Evolutionary conservation across 2,113 vertebrate species (phyloP).

Genomic region (Pterocles gutturalis): DNA sequence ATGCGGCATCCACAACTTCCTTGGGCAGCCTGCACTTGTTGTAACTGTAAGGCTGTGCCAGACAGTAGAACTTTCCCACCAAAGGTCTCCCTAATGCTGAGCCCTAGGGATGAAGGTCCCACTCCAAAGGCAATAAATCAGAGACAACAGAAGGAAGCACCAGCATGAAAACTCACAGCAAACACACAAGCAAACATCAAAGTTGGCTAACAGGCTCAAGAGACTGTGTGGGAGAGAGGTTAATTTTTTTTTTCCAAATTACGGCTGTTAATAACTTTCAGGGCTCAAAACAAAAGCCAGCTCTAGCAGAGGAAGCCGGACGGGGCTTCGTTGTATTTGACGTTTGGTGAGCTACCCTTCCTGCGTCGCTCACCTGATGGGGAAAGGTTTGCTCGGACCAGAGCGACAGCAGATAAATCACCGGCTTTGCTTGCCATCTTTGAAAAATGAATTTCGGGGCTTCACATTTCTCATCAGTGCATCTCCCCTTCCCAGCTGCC

Average conservation of each 20-base stretch:
- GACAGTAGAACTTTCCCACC: background rate
- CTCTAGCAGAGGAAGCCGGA: constrained; percentile 42
- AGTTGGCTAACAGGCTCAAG: background rate
- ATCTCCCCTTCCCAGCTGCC: constrained; percentile 55
- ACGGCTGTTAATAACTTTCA: constrained; percentile 66
- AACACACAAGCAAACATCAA: accelerated
- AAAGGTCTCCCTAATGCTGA: background rate
- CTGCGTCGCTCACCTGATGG: constrained; percentile 71
- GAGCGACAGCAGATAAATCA: constrained; percentile 82
- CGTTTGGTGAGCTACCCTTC: constrained; percentile 64
- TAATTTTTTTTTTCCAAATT: background rate
- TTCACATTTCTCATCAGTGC: constrained; percentile 71
- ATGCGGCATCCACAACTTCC: too few relatives aligned
- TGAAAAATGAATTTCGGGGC: constrained; percentile 78
- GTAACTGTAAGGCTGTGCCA: background rate
- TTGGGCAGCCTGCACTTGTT: too few relatives aligned
- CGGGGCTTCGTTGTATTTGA: constrained; percentile 33
- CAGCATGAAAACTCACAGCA: background rate
- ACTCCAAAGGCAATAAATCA: constrained; percentile 16
- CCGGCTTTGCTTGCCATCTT: constrained; percentile 71
- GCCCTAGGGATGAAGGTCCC: background rate
- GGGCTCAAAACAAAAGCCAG: constrained; percentile 63
- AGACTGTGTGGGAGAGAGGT: background rate
- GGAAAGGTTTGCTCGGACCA: constrained; percentile 64
- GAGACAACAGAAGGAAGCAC: background rate